Evolutionary conservation across 2,888 invertebrate genomes (phyloP), one percentile per base, ranked within the genome.

Genomic region (Acleris cristana): DNA sequence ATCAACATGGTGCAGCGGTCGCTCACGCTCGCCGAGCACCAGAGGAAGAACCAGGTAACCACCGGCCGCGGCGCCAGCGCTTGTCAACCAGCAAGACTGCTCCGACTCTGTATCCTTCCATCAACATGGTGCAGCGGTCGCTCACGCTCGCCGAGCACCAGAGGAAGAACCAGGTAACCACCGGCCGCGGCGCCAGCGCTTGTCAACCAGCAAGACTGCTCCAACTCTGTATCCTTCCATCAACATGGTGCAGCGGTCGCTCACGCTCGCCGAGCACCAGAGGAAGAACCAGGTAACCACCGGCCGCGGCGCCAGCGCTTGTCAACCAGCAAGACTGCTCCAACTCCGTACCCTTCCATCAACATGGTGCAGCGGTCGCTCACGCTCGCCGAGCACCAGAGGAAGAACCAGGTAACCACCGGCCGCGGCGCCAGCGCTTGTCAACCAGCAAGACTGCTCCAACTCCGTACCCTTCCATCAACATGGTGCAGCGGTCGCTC

Each of bases 51-150:
- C 26, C 1, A 26, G 26, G 26, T 26, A 26, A 26, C 23, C 3
- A 7, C 77, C 90, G 91, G 83, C 88, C 88, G 56, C 87, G 84
- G 67, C 96, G 96, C 85, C 96, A 96, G 2, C 95, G 97, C 59
- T 95, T 96, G 14, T 98, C 72, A 97, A 96, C 72, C 97, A 96
- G 80, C 97, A 97, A 77, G 99, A 99, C 91, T 94, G 99, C 52
- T 99, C 99, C 23, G 99, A 98, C 83, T 99, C 99, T 0, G 99
- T 99, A 10, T 99, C 99, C 99, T 53, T 98, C 98, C 88, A 96
- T 97, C 83, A 98, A 99, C 87, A 96, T 93, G 90, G 94, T 94
- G 53, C 90, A 88, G 78, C 86, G 92, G 49, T 94, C 93, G 49
- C 84, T 87, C 82, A 93, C 92, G 57, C 80, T 95, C 5, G 93